phyloP scores from a whole-genome alignment of 2,888 invertebrate species.

The Atherix ibis region DNA sequence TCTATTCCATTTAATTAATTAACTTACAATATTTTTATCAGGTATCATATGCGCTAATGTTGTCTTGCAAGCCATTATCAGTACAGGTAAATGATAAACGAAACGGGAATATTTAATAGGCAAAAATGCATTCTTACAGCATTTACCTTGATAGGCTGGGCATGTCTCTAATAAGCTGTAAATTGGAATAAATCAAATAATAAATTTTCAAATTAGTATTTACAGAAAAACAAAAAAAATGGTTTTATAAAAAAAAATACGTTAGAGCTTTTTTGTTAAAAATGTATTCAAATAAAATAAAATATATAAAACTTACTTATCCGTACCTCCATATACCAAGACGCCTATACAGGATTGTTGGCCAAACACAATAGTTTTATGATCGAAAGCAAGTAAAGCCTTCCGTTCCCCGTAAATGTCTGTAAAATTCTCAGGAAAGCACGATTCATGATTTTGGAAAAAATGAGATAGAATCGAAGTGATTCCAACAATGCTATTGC shows the following conservation, averaged over 20 bases:
- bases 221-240: neutral
- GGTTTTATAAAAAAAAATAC: no score
- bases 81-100: slow-evolving; percentile 18
- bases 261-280: no score
- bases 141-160: slow-evolving; percentile 18
- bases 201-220: neutral
- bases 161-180: slow-evolving; percentile 10
- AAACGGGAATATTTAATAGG: slow-evolving; percentile 16
- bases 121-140: slow-evolving; percentile 18
- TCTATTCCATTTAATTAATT: no score
- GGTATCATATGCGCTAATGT: slow-evolving; percentile 14
- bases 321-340: slow-evolving; percentile 18
- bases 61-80: slow-evolving; percentile 20
- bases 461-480: slow-evolving; percentile 20
- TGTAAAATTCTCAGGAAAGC: slow-evolving; percentile 12
- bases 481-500: slow-evolving; percentile 16
- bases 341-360: slow-evolving; percentile 20
- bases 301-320: slow-evolving; percentile 5
- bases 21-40: slow-evolving; percentile 13
- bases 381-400: slow-evolving; percentile 16
- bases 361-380: slow-evolving; percentile 13
- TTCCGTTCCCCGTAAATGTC: slow-evolving; percentile 15
- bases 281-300: slow-evolving; percentile 3
- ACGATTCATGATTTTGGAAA: slow-evolving; percentile 16
- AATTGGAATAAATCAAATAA: slow-evolving; percentile 2